These are phyloP conservation scores for Andrena haemorrhoa DNA, from an alignment of 2,888 invertebrate genomes.

Conservation along the genomic window DNA sequence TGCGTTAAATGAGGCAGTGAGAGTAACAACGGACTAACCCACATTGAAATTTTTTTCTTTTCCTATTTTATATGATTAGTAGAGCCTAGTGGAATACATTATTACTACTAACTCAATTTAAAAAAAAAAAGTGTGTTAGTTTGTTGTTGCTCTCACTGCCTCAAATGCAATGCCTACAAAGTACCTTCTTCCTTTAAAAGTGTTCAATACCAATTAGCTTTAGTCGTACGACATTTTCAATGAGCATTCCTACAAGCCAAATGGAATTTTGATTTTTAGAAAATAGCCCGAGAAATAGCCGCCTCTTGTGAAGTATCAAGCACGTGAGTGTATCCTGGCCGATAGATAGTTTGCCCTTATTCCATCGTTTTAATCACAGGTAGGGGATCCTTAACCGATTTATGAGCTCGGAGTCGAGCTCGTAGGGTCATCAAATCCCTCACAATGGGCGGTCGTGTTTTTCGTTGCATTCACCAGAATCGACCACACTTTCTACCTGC, in stretches of 20 bases:
- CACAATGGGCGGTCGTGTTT: conserved; percentile 75
- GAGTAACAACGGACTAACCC: too few relatives aligned
- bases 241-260: not conserved
- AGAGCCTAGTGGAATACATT: too few relatives aligned
- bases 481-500: conserved; percentile 68
- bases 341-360: conserved; percentile 40
- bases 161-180: too few relatives aligned
- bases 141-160: too few relatives aligned
- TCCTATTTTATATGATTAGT: too few relatives aligned
- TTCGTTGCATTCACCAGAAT: conserved; percentile 72
- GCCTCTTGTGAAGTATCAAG: conserved; percentile 5
- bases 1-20: too few relatives aligned
- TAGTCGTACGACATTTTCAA: too few relatives aligned
- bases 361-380: conserved; percentile 57
- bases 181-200: too few relatives aligned
- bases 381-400: conserved; percentile 69
- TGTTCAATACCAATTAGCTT: too few relatives aligned
- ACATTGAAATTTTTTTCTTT: too few relatives aligned
- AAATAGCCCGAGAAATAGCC: not conserved
- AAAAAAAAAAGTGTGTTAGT: too few relatives aligned
- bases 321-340: not conserved
- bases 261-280: not conserved
- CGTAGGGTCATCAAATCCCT: conserved; percentile 56
- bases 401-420: conserved; percentile 60
- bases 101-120: too few relatives aligned